phyloP scores from a whole-genome alignment of 2,113 vertebrate genomes.

The Apodemus sylvaticus region DNA sequence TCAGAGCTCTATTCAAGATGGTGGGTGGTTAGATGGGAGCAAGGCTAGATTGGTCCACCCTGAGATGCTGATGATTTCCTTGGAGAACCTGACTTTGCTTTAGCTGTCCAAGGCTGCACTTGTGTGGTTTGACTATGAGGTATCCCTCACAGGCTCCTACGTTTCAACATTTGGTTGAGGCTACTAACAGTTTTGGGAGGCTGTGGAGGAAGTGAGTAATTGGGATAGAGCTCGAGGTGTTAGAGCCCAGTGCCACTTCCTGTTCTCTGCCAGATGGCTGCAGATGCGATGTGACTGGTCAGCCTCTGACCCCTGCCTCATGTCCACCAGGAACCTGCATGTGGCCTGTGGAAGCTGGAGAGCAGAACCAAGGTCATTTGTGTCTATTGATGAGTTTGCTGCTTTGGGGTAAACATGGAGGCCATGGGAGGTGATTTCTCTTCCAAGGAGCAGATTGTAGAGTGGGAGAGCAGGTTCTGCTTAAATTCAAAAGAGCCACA shows the following conservation, averaged over 20 bases:
- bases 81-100: background rate
- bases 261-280: background rate
- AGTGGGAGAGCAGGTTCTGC: background rate
- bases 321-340: too few species aligned
- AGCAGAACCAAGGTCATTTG: accelerated
- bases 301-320: background rate
- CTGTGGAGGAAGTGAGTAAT: too few species aligned
- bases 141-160: background rate
- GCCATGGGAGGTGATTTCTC: accelerated
- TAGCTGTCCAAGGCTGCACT: background rate
- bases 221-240: background rate
- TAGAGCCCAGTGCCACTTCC: background rate
- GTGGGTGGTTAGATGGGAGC: accelerated
- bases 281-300: background rate
- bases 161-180: background rate
- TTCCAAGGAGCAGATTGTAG: background rate
- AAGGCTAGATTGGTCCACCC: accelerated
- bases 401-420: background rate
- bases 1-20: background rate
- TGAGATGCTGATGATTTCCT: background rate
- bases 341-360: background rate
- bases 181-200: background rate
- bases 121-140: background rate
- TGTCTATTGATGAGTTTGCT: background rate
- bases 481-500: background rate